These are phyloP conservation scores for Maniola hyperantus DNA, from an alignment of 2,888 invertebrate species.

Conservation along the genomic window DNA sequence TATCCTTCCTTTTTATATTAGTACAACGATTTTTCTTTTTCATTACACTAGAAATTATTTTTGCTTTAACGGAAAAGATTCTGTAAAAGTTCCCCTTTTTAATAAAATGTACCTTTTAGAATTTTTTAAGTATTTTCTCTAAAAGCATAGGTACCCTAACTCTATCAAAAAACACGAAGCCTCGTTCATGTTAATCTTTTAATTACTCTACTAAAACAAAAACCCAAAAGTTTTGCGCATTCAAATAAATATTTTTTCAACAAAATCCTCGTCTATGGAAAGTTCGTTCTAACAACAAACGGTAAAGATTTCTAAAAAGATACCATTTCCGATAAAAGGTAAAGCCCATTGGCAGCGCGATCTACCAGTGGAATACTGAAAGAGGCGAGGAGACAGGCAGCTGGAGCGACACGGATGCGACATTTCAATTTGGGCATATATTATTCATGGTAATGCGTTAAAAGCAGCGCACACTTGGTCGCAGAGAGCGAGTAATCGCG, in stretches of 20 bases:
- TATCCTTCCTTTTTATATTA: background rate
- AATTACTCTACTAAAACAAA: background rate
- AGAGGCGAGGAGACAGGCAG: slow-evolving; percentile 69
- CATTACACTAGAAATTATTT: no score
- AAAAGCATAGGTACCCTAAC: background rate
- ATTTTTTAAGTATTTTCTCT: no score
- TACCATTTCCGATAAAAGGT: slow-evolving; percentile 55
- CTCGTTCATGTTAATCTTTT: background rate
- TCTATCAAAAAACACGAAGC: background rate
- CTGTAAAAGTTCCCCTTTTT: no score
- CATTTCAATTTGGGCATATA: slow-evolving; percentile 82
- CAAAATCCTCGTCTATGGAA: background rate
- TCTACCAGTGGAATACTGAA: slow-evolving; percentile 66
- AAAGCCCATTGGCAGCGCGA: slow-evolving; percentile 70
- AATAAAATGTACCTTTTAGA: no score
- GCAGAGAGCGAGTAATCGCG: slow-evolving; percentile 70
- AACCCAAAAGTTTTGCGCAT: background rate
- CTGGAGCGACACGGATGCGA: slow-evolving; percentile 77
- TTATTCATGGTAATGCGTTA: slow-evolving; percentile 83
- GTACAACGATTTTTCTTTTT: background rate
- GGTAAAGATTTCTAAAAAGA: slow-evolving; percentile 24
- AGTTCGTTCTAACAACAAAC: background rate
- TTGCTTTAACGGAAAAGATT: no score
- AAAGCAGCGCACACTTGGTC: slow-evolving; percentile 75
- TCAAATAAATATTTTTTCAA: background rate